Evolutionary conservation across 2,113 vertebrate species (phyloP), one percentile per base, ranked within the genome.

Genomic region (Azemiops feae): DNA sequence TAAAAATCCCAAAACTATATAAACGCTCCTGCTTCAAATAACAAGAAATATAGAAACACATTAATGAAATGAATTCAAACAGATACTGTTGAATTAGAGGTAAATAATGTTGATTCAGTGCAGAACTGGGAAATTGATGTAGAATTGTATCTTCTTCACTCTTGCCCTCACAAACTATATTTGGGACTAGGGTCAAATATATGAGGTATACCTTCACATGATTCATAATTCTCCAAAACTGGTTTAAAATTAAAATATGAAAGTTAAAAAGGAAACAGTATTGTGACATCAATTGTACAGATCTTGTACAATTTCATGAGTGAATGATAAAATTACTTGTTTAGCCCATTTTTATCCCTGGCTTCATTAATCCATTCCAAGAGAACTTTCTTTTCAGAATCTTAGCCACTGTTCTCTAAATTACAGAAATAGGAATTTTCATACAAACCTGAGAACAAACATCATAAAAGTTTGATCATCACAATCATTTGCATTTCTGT

Each of bases 401-500:
- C n/a, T 50, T 54, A 23, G 14, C 25, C 20, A 34, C 18, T 92
- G 43, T 81, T 88, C 20, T 57, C 27, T 50, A 55, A 89, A 50
- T n/a, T 34, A n/a, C 22, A 81, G 9, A 30, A 18, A 45, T 43
- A 16, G 11, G 34, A 25, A 89, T 43, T 20, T 47, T 89, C 23
- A 14, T 9, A 43, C 18, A n/a, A 5, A 92, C 55, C 16, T 47
- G 25, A 85, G 39, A 25, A 52, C 74, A 89, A 58, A 34, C 16
- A 39, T 64, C 52, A 53, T 34, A 52, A 74, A 81, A 89, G 39
- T 2, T 69, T 69, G 60, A 69, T n/a, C 30, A 3, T 34, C 34
- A 86, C 6, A 90, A 0, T 93, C 14, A 22, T 50, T 97, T 8
- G 81, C 16, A 88, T 4, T 43, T 93, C 87, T 96, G 9, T 89